These are phyloP conservation scores for Ctenicera cuprea DNA, from an alignment of 2,888 invertebrate genomes.

Conservation along the genomic window DNA sequence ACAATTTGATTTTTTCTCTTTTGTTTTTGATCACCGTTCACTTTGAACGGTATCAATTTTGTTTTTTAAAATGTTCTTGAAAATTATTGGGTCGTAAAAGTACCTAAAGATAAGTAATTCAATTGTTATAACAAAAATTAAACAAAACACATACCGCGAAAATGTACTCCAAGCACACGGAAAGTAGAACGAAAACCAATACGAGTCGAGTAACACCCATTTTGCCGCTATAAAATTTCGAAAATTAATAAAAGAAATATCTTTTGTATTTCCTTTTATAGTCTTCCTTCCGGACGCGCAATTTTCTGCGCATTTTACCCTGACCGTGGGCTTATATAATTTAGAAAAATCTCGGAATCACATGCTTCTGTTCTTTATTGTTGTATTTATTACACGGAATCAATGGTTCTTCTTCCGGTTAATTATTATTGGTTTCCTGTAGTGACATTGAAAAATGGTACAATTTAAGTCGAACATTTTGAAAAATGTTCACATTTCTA, in stretches of 20 bases:
- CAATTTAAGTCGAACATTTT: slow-evolving; percentile 25
- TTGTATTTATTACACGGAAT: slow-evolving; percentile 45
- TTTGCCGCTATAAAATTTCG: slow-evolving; percentile 1
- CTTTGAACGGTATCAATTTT: too few relatives aligned
- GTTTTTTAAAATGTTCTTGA: neutral
- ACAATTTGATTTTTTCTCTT: too few relatives aligned
- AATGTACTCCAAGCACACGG: slow-evolving; percentile 20
- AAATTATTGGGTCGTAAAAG: neutral
- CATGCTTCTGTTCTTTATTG: slow-evolving; percentile 24
- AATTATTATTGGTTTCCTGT: slow-evolving; percentile 41
- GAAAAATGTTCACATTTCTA: slow-evolving; percentile 21
- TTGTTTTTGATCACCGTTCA: neutral
- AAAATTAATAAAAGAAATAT: slow-evolving; percentile 28
- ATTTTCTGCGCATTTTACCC: slow-evolving; percentile 45
- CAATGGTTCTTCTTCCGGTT: slow-evolving; percentile 44
- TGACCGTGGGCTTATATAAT: slow-evolving; percentile 51
- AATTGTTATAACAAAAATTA: neutral
- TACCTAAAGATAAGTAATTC: neutral
- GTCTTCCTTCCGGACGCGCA: slow-evolving; percentile 2
- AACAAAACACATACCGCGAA: slow-evolving; percentile 24
- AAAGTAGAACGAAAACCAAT: slow-evolving; percentile 45
- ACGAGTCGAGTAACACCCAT: slow-evolving; percentile 22
- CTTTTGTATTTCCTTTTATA: slow-evolving; percentile 32
- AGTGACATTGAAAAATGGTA: slow-evolving; percentile 36
- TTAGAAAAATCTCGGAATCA: slow-evolving; percentile 35